Percentiles rank a stretch among this genome's conserved stretches.
Evolutionary conservation across 1,140 invertebrate genomes (phyloP).

Genomic region (Drosophila carrolli): DNA sequence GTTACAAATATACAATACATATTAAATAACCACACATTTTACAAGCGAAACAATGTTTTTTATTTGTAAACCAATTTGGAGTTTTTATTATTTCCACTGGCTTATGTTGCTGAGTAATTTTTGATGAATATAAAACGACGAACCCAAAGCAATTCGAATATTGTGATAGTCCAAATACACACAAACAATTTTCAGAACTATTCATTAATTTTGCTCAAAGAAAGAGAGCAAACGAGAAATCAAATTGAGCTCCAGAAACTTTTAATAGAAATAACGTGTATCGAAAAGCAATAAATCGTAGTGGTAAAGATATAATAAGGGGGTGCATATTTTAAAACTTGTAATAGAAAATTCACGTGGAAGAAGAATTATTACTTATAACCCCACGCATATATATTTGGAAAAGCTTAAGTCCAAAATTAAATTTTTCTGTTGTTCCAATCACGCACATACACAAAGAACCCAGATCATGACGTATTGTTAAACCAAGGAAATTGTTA

Average conservation of each 20-base stretch:
- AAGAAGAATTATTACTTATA: constrained; percentile 5
- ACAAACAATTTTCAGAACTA: constrained; percentile 36
- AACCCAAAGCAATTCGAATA: constrained; percentile 77
- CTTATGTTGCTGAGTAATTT: constrained; percentile 42
- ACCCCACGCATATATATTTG: constrained; percentile 32
- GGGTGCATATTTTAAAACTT: constrained; percentile 37
- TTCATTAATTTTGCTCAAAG: constrained; percentile 75
- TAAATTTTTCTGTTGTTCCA: constrained; percentile 55
- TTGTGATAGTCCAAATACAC: constrained; percentile 75
- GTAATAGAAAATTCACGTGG: constrained; percentile 12
- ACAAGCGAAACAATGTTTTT: constrained; percentile 49
- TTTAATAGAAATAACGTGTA: constrained; percentile 79
- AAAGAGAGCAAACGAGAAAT: constrained; percentile 29
- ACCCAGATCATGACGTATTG: constrained; percentile 62
- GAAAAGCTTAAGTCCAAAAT: constrained; percentile 68
- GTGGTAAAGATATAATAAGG: constrained; percentile 61
- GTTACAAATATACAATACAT: constrained; percentile 66
- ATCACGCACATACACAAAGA: constrained; percentile 49
- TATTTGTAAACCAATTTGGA: constrained; percentile 31
- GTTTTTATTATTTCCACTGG: constrained; percentile 30
- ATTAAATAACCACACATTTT: constrained; percentile 46
- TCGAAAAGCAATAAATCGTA: constrained; percentile 84
- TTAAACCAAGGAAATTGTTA: constrained; percentile 73
- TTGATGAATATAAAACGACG: constrained; percentile 24
- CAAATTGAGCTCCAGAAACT: constrained; percentile 66